Base-by-base conservation (phyloP, 2,888 invertebrate genomes). In the Tenthredo scrophulariae region DNA sequence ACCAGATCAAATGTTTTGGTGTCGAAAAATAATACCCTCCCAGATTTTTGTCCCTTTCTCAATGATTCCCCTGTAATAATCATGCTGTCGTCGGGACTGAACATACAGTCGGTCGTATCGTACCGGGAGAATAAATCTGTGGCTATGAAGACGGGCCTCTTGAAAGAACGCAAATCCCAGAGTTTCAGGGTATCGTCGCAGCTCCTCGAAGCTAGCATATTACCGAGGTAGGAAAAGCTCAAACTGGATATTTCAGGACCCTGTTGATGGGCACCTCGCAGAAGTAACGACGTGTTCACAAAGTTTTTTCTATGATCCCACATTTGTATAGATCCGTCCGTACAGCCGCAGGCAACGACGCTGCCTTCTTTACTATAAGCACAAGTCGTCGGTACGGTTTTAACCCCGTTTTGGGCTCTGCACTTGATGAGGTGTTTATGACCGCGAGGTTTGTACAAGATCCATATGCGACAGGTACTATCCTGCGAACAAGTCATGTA, bases 401-500 rank as follows among this genome's bases (percentile, higher is more conserved):
- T 97, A 0, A 98, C 94, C 0, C 99, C 99, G 85, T 97, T 97
- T 89, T 96, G 96, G 0, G 97, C 97, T 10, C 98, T 94, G 0
- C 98, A 97, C 93, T 99, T 99, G 70, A 99, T 97, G 22, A 98
- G 95, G 4, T 95, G 94, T 87, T 96, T 96, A 90, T 99, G 98
- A 72, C 96, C 96, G 90, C 96, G 96, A 0, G 97, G 96, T 86
- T 96, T 96, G 79, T 97, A 96, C 0, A 98, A 95, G 89, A 97
- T 96, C 99, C 99, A 99, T 18, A 99, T 94, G 3, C 99, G 95
- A 0, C 99, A 95, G 0, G 99, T 99, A 0, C 98, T 97, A 92
- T 99, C 99, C 90, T 97, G 96, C 0, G 98, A 97, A 89, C 98
- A 97, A 0, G 99, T 99, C 89, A 99, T 94, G 93, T 99, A 99